These are phyloP conservation scores for Illadopsis cleaveri DNA, from an alignment of 2,113 vertebrate genomes.

Conservation along the genomic window DNA sequence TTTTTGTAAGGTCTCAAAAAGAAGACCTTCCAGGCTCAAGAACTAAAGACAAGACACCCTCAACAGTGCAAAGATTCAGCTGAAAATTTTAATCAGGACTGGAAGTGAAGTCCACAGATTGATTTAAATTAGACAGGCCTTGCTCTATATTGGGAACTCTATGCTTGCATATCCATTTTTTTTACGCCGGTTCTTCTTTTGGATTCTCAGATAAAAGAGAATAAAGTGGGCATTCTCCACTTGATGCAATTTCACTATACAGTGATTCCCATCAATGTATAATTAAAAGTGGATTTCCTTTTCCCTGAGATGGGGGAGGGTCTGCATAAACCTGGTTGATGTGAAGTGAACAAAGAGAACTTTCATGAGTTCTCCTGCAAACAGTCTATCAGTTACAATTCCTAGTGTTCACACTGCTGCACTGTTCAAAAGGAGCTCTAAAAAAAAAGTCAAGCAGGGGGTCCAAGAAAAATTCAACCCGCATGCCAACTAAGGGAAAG, in stretches of 20 bases:
- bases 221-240: slow-evolving; percentile 72
- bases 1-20: background rate
- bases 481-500: slow-evolving; percentile 77
- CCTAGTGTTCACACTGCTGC: slow-evolving; percentile 75
- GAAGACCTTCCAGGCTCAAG: background rate
- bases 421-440: slow-evolving; percentile 77
- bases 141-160: slow-evolving; percentile 15
- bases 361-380: slow-evolving; percentile 79
- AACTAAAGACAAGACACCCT: background rate
- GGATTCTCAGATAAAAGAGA: slow-evolving; percentile 67
- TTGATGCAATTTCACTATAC: slow-evolving; percentile 72
- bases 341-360: slow-evolving; percentile 79
- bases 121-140: slow-evolving; percentile 55
- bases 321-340: slow-evolving; percentile 74
- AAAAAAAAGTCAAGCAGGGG: slow-evolving; percentile 82
- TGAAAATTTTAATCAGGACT: slow-evolving; percentile 27
- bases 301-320: slow-evolving; percentile 70
- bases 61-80: background rate
- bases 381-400: slow-evolving; percentile 84
- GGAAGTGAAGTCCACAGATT: slow-evolving; percentile 13
- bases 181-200: slow-evolving; percentile 48
- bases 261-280: slow-evolving; percentile 78
- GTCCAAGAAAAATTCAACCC: slow-evolving; percentile 76
- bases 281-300: slow-evolving; percentile 85
- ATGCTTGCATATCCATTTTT: slow-evolving; percentile 54